A percentile compares a stretch with the other conserved stretches of the same genome.
phyloP scores from a whole-genome alignment of 2,888 invertebrate genomes.

The Drosophila melanosoma region DNA sequence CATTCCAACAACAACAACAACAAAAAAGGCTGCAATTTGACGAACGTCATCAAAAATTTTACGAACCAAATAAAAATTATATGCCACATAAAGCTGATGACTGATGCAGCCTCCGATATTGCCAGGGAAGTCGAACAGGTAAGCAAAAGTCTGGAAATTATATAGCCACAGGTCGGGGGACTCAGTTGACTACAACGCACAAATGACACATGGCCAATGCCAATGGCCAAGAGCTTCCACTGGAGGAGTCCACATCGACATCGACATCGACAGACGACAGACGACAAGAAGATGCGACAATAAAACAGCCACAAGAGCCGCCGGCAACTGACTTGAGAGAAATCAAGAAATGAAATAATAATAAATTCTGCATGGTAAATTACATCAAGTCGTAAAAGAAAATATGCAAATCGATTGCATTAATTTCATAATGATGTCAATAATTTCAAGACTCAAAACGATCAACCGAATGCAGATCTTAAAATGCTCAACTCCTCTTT shows the following conservation, averaged over 20 bases:
- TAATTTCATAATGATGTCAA: constrained; percentile 76
- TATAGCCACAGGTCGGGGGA: constrained; percentile 25
- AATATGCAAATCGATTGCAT: constrained; percentile 80
- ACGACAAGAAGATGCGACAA: constrained; percentile 49
- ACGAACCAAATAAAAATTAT: constrained; percentile 79
- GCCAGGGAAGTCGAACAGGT: constrained; percentile 44
- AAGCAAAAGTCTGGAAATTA: constrained; percentile 44
- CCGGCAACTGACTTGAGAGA: constrained; percentile 71
- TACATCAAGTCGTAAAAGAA: constrained; percentile 75
- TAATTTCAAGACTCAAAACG: constrained; percentile 59
- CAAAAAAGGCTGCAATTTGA: constrained; percentile 71
- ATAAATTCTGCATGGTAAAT: constrained; percentile 81
- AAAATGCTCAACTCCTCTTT: not conserved
- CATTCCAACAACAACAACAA: constrained; percentile 14
- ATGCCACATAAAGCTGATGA: constrained; percentile 81
- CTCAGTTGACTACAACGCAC: constrained; percentile 23
- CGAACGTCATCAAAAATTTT: constrained; percentile 82
- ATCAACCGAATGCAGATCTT: constrained; percentile 14
- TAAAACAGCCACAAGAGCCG: constrained; percentile 66
- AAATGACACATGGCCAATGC: constrained; percentile 61
- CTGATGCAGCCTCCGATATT: constrained; percentile 63
- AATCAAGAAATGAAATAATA: constrained; percentile 77
- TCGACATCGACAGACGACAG: constrained; percentile 18
- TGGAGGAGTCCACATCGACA: constrained; percentile 3
- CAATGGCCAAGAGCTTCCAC: constrained; percentile 26